These are phyloP conservation scores for Hydractinia symbiolongicarpus DNA, from an alignment of 30 jellyfish, hydroid and myxozoan species.

Conservation along the genomic window DNA sequence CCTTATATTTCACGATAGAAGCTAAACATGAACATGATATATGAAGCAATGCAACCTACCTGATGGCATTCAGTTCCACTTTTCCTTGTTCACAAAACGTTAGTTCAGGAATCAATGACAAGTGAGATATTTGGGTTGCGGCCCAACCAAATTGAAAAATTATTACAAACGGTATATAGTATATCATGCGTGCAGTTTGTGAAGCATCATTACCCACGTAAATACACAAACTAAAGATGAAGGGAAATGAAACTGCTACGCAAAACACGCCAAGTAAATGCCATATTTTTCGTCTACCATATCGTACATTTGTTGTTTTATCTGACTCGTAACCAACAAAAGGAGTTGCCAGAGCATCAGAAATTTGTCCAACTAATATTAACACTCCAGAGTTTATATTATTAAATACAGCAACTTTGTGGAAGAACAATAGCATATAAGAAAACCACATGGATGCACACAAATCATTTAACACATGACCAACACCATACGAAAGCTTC, in stretches of 20 bases:
- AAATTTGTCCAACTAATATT: conserved; percentile 74
- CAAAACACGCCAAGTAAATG: conserved; percentile 72
- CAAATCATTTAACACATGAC: conserved; percentile 84
- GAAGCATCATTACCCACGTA: conserved; percentile 53
- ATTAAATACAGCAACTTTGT: conserved; percentile 64
- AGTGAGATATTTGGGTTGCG: conserved; percentile 85
- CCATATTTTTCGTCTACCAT: conserved; percentile 89
- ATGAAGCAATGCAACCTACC: conserved; percentile 36
- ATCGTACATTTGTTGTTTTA: conserved; percentile 32
- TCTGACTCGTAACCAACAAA: conserved; percentile 82
- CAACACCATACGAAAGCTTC: conserved; percentile 71
- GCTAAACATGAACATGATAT: background rate
- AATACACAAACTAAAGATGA: conserved; percentile 69
- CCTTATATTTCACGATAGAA: background rate
- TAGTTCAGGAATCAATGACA: conserved; percentile 84
- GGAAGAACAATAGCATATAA: conserved; percentile 66
- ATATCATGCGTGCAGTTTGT: conserved; percentile 54
- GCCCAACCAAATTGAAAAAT: conserved; percentile 97
- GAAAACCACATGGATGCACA: conserved; percentile 98
- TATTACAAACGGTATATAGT: conserved; percentile 72
- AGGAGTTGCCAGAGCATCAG: conserved; percentile 94
- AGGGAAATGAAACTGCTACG: conserved; percentile 74
- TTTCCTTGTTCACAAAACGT: conserved; percentile 53
- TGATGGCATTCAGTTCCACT: conserved; percentile 64
- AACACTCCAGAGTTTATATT: conserved; percentile 63